phyloP scores from a whole-genome alignment of 2,888 invertebrate species.

The Amiota mariae region DNA sequence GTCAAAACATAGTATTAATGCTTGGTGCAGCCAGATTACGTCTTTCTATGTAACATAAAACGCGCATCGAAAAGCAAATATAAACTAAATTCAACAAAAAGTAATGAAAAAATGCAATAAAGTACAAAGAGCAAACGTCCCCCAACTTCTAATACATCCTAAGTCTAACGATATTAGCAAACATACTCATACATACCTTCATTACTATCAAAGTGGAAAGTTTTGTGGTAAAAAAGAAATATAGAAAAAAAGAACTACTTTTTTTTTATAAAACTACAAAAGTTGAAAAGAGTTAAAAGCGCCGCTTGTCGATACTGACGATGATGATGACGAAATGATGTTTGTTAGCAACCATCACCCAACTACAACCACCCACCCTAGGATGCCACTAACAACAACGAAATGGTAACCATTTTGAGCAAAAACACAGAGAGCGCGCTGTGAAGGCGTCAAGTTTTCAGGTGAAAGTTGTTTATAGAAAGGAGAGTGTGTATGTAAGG shows the following conservation, averaged over 20 bases:
- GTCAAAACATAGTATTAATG: too few species aligned
- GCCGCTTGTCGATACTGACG: slow-evolving; percentile 54
- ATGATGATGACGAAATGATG: slow-evolving; percentile 38
- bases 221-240: slow-evolving; percentile 46
- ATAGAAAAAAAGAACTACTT: slow-evolving; percentile 14
- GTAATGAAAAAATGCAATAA: neutral
- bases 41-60: slow-evolving; percentile 24
- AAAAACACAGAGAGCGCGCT: neutral
- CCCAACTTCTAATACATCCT: neutral
- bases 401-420: slow-evolving; percentile 54
- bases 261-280: slow-evolving; percentile 34
- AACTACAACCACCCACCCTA: too few species aligned
- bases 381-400: too few species aligned
- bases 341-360: slow-evolving; percentile 10
- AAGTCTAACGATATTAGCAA: neutral
- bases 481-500: neutral
- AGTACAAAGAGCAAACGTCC: neutral
- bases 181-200: slow-evolving; percentile 37
- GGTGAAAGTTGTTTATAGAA: slow-evolving; percentile 12
- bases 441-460: slow-evolving; percentile 3
- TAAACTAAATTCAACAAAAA: slow-evolving; percentile 10
- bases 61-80: slow-evolving; percentile 23
- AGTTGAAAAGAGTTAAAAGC: slow-evolving; percentile 55
- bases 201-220: slow-evolving; percentile 66
- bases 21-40: too few species aligned